A percentile compares a stretch with the other conserved stretches of the same genome.
Evolutionary conservation across 2,888 invertebrate species (phyloP).

Genomic region (Leucoptera coffeella): DNA sequence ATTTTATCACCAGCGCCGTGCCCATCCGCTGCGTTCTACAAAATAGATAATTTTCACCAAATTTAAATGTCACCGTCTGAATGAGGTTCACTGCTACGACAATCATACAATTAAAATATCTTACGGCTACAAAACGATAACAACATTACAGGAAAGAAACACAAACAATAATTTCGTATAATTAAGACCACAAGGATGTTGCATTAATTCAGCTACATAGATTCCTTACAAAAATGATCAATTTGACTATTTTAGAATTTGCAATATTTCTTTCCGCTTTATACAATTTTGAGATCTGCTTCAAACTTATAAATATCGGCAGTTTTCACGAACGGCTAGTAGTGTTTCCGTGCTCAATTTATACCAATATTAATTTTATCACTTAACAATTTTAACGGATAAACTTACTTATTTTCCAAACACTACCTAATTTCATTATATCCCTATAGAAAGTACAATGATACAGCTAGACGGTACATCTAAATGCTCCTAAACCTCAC

Average conservation of each 20-base stretch:
- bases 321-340: slow-evolving; percentile 42
- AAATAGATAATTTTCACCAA: slow-evolving; percentile 41
- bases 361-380: slow-evolving; percentile 20
- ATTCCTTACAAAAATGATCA: slow-evolving; percentile 32
- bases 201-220: slow-evolving; percentile 21
- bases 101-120: neutral
- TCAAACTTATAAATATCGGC: slow-evolving; percentile 15
- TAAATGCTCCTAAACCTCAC: slow-evolving; percentile 43
- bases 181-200: slow-evolving; percentile 53
- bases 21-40: slow-evolving; percentile 45
- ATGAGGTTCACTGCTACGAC: neutral
- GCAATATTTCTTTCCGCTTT: neutral
- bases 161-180: slow-evolving; percentile 34
- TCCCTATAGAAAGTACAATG: slow-evolving; percentile 48
- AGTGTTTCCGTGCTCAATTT: slow-evolving; percentile 48
- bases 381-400: slow-evolving; percentile 32
- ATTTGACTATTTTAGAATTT: slow-evolving; percentile 7
- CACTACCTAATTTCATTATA: slow-evolving; percentile 36
- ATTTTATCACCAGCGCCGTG: slow-evolving; percentile 47
- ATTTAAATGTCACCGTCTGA: too few species aligned
- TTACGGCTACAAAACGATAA: neutral
- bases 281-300: slow-evolving; percentile 1
- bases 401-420: slow-evolving; percentile 24
- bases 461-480: slow-evolving; percentile 51
- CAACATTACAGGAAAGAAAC: slow-evolving; percentile 24